These are phyloP conservation scores for Phyllostomus hastatus DNA, from an alignment of 2,113 vertebrate species.

Conservation along the genomic window DNA sequence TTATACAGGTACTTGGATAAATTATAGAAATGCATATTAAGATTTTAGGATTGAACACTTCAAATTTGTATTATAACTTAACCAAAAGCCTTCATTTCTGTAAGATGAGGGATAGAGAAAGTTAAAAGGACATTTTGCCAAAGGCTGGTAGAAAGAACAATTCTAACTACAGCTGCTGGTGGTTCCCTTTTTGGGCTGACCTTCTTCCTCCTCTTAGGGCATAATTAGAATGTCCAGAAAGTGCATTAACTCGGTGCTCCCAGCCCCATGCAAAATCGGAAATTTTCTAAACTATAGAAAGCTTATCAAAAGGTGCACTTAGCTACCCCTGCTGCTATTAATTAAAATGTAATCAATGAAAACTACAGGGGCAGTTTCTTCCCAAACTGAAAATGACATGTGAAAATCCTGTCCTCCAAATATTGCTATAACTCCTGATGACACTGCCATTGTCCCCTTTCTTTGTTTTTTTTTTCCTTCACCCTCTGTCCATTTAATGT, in stretches of 20 bases:
- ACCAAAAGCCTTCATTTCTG: conserved; percentile 34
- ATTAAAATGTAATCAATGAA: conserved; percentile 39
- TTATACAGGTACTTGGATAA: neutral
- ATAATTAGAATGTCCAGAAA: conserved; percentile 28
- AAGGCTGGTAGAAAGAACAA: conserved; percentile 7
- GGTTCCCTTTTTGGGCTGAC: neutral
- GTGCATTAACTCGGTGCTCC: neutral
- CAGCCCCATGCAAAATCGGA: neutral
- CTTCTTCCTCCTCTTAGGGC: conserved; percentile 4
- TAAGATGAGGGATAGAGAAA: conserved; percentile 7
- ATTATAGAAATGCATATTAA: neutral
- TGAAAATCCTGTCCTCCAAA: neutral
- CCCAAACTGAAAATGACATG: neutral
- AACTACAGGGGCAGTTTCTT: neutral
- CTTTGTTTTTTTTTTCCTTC: neutral
- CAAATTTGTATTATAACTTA: conserved; percentile 35
- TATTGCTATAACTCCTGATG: neutral
- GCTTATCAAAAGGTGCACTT: conserved; percentile 49
- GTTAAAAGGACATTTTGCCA: conserved; percentile 30
- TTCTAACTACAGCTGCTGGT: neutral
- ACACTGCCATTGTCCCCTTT: neutral
- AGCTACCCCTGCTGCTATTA: conserved; percentile 49
- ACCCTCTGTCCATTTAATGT: neutral
- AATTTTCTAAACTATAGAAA: neutral
- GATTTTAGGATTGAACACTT: conserved; percentile 36